Conservation (phyloP, 2,888 invertebrate species). For the Lissocephala sabroskyi region DNA sequence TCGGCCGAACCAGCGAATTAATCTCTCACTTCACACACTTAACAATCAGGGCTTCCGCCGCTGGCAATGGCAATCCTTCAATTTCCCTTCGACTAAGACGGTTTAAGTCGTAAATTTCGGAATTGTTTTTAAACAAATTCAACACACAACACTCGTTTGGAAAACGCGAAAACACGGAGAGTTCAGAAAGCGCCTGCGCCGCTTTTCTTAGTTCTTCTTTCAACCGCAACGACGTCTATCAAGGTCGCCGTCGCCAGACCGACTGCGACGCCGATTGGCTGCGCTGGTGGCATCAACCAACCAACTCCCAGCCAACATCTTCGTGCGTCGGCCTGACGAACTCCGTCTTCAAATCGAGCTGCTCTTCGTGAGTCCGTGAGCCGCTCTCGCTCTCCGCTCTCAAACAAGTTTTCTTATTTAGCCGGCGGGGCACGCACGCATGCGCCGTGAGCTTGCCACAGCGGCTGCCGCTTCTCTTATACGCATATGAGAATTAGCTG, state of each 20-base stretch:
- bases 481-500: conserved; percentile 62
- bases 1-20: conserved; percentile 13
- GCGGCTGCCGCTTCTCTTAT: too few relatives aligned
- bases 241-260: conserved; percentile 72
- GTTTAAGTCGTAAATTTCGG: too few relatives aligned
- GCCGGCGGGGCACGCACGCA: not conserved
- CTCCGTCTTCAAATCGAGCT: conserved; percentile 6
- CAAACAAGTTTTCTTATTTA: conserved; percentile 38
- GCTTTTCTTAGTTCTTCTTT: too few relatives aligned
- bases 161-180: too few relatives aligned
- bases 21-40: conserved; percentile 15
- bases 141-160: too few relatives aligned
- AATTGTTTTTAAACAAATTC: too few relatives aligned
- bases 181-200: too few relatives aligned
- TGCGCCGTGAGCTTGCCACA: not conserved
- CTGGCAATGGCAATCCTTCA: too few relatives aligned
- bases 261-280: conserved; percentile 41
- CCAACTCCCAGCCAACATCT: conserved; percentile 29
- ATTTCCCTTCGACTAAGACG: too few relatives aligned
- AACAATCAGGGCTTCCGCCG: conserved; percentile 1
- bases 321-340: conserved; percentile 25
- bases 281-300: conserved; percentile 41
- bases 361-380: too few relatives aligned
- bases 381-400: conserved; percentile 26
- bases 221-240: conserved; percentile 71